Evolutionary conservation across 2,797 vertebrate genomes (phyloP).

Genomic region (Sus cebifrons): DNA sequence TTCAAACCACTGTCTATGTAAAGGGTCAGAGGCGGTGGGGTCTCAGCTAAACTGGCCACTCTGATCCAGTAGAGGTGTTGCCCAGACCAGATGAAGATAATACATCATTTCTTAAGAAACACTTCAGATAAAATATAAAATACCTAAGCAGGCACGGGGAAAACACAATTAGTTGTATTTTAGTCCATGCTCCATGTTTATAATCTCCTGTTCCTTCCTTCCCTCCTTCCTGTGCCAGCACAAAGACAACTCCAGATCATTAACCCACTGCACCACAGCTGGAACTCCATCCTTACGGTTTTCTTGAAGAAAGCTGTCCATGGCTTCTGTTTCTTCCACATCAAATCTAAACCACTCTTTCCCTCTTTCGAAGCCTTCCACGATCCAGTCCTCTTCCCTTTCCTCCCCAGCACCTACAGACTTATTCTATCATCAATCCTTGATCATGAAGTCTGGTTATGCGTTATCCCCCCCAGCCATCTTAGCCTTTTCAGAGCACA

Average conservation of each 20-base stretch:
- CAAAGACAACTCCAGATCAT: too few relatives aligned
- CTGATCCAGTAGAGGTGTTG: neutral
- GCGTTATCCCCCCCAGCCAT: neutral
- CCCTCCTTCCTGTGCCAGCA: too few relatives aligned
- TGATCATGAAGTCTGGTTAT: neutral
- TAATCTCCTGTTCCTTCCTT: neutral
- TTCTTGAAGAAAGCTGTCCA: neutral
- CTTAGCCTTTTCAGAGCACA: neutral
- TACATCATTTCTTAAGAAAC: slow-evolving; percentile 63
- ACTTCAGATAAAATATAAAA: slow-evolving; percentile 28
- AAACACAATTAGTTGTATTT: neutral
- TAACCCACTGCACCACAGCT: too few relatives aligned
- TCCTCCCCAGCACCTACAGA: neutral
- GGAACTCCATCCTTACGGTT: neutral
- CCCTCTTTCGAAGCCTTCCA: neutral
- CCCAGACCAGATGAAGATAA: neutral
- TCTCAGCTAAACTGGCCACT: neutral
- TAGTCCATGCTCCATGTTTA: neutral
- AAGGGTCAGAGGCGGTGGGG: slow-evolving; percentile 10
- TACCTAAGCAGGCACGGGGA: neutral
- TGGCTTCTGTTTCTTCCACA: neutral
- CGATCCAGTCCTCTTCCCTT: neutral
- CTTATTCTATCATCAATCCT: neutral
- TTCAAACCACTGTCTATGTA: slow-evolving; percentile 74
- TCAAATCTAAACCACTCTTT: neutral